These are phyloP conservation scores for Clarias batrachus DNA, from an alignment of 2,113 vertebrate genomes.

Conservation along the genomic window DNA sequence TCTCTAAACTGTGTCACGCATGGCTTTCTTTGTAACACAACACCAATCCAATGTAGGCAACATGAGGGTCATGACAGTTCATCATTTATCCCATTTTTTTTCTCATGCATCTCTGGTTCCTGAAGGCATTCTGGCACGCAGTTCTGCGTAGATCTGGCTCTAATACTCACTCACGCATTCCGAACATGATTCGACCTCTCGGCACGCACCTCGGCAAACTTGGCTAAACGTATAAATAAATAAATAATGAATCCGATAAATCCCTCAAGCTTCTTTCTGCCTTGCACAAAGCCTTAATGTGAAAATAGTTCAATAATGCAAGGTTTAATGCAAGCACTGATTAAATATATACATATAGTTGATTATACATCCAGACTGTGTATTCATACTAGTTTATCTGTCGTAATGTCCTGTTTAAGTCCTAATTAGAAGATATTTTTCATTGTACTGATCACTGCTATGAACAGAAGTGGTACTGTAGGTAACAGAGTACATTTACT, in stretches of 20 bases:
- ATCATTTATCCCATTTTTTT: slow-evolving; percentile 22
- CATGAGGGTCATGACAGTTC: slow-evolving; percentile 10
- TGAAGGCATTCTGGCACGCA: slow-evolving; percentile 1
- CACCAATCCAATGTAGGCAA: not conserved
- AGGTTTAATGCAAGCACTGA: not conserved
- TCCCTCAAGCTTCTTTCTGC: slow-evolving; percentile 5
- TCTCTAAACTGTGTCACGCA: not conserved
- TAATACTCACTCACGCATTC: slow-evolving; percentile 1
- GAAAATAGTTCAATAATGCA: not conserved
- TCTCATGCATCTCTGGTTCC: not conserved
- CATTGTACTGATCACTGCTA: not conserved
- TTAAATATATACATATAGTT: no score
- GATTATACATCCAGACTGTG: no score
- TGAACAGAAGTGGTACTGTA: no score
- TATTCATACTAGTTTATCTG: no score
- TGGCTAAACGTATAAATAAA: slow-evolving; percentile 21
- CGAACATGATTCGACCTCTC: not conserved
- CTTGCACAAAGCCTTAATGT: not conserved
- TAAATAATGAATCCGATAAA: slow-evolving; percentile 20
- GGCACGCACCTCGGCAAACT: slow-evolving; percentile 11
- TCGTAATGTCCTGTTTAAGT: no score
- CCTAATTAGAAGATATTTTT: not conserved
- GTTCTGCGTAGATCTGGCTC: not conserved
- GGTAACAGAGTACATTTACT: no score
- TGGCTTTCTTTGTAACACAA: slow-evolving; percentile 5